Evolutionary conservation across 2,113 vertebrate species (phyloP), one percentile per base, ranked within the genome.

Genomic region (Emberiza fucata): DNA sequence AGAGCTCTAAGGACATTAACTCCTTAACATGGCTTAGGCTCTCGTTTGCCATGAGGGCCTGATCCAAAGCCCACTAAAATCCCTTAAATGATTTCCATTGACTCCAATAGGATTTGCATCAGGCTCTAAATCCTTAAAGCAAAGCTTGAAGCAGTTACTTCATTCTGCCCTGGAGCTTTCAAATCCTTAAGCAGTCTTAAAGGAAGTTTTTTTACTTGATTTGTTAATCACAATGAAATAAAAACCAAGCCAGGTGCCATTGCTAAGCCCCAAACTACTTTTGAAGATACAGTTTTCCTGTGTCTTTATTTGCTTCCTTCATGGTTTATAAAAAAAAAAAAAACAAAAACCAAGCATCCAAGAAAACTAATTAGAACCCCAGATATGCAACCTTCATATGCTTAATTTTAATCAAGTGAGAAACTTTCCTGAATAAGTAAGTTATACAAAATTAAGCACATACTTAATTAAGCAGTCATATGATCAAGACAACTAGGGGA

Each of bases 401-500:
- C 94, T 95, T 96, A 96, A 95, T 96, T 97, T 97, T 96, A 96
- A 97, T 97, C 94, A 95, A 96, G 86, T 94, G 79, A 93, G 71
- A 95, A 97, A 96, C 85, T 96, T 94, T 94, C 69, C 76, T 95
- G 92, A 92, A 94, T 97, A 85, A 93, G 90, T 95, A 87, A 95
- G 92, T 92, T 94, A 88, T 59, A 96, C 59, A 94, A 93, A 97
- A 94, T 96, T 97, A 94, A 95, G 80, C 64, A 94, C 76, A 94
- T 68, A 78, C 80, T 95, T 95, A 96, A 95, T 96, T 96, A 97
- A 94, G 48, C 50, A 96, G 93, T 93, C 80, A 31, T 71, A 64
- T 63, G 93, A 96, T 90, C 72, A 68, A 77, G 90, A 93, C 85
- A 71, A 93, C 82, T 35, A 72, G 68, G 80, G 59, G 75, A 66